Conservation (phyloP, 2,113 vertebrate genomes). For the Nematolebias whitei region DNA sequence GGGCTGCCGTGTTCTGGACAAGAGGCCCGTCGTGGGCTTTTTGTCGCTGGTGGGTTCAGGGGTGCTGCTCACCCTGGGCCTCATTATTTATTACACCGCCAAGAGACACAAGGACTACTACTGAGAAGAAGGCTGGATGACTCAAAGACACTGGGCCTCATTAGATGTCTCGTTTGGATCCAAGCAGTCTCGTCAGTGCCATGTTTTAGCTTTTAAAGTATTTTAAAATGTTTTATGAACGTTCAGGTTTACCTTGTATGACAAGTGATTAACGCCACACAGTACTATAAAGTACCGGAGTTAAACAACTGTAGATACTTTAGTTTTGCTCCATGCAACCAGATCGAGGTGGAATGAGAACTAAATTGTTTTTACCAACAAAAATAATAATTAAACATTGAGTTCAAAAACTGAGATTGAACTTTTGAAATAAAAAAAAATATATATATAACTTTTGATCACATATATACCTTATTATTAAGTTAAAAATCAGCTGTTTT, state of each 20-base stretch:
- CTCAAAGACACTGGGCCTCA: too few species aligned
- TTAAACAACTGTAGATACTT: neutral
- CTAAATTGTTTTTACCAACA: too few species aligned
- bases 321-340: too few species aligned
- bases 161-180: neutral
- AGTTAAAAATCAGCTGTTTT: too few species aligned
- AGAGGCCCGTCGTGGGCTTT: conserved; percentile 87
- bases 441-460: too few species aligned
- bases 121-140: conserved; percentile 5
- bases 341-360: too few species aligned
- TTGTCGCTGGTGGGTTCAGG: conserved; percentile 84
- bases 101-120: conserved; percentile 82
- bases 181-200: too few species aligned
- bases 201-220: neutral
- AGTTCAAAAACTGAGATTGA: too few species aligned
- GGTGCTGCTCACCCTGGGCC: conserved; percentile 84
- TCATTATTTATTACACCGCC: conserved; percentile 86
- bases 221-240: neutral
- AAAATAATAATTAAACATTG: too few species aligned
- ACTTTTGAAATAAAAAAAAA: too few species aligned
- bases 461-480: too few species aligned
- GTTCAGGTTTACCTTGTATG: neutral
- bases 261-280: neutral
- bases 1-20: conserved; percentile 77
- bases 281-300: neutral